A percentile compares a stretch with the other conserved stretches of the same genome.
phyloP scores from a whole-genome alignment of 2,888 invertebrate genomes.

The Leptopilina drosophilae region DNA sequence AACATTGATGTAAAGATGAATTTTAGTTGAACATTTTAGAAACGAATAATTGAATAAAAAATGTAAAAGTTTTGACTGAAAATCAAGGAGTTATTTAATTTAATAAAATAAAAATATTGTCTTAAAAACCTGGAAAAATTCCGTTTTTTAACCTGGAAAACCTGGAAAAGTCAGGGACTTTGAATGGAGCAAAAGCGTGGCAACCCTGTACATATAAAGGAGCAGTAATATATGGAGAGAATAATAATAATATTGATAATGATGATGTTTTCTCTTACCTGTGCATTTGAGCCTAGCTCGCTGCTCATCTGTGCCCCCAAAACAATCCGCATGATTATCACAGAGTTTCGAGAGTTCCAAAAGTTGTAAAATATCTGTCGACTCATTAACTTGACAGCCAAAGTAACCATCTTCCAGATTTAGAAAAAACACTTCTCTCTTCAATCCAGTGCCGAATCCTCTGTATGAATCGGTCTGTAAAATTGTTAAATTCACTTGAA shows the following conservation, averaged over 20 bases:
- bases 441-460: slow-evolving; percentile 90
- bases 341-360: slow-evolving; percentile 96
- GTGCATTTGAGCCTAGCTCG: slow-evolving; percentile 94
- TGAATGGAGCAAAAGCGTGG: no score
- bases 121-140: no score
- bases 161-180: no score
- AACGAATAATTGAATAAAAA: no score
- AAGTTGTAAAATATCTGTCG: slow-evolving; percentile 95
- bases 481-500: neutral
- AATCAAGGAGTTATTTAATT: no score
- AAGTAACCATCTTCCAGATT: slow-evolving; percentile 98
- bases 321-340: slow-evolving; percentile 94
- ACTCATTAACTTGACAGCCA: slow-evolving; percentile 98
- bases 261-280: slow-evolving; percentile 80
- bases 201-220: no score
- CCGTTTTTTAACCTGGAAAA: no score
- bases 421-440: slow-evolving; percentile 96
- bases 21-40: no score
- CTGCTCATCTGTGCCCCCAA: slow-evolving; percentile 94
- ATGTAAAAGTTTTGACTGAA: no score
- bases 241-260: neutral
- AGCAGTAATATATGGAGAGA: no score
- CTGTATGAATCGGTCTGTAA: slow-evolving; percentile 86
- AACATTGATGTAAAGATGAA: no score
- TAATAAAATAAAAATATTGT: no score